Evolutionary conservation across 1,140 invertebrate species (phyloP), one percentile per base, ranked within the genome.

Genomic region (Zaprionus ornatus): DNA sequence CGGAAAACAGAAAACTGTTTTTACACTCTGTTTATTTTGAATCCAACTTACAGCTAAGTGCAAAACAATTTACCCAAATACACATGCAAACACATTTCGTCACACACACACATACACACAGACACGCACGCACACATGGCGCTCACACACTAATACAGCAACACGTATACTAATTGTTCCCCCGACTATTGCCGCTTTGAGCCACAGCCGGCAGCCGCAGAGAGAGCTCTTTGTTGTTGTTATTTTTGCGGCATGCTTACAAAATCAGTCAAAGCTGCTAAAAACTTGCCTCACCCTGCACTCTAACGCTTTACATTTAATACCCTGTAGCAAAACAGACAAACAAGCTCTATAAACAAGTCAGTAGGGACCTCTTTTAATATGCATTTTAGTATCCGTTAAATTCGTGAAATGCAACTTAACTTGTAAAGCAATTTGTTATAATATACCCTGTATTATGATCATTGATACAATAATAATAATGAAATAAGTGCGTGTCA

Each of bases 11-110:
- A 65, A 83, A 86, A 74, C 72, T 54, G 76, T 72, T 80, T 88
- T 82, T 73, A 64, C 85, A 69, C 81, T 79, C 77, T 80, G 79
- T 84, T 87, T 87, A 88, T 87, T 90, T 81, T 75, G 66, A 74
- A 70, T 66, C 66, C 85, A 90, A 88, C 85, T 88, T 90, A 85
- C 76, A 85, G 85, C 85, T 90, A 88, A 88, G 85, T 88, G 85
- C 86, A 88, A 88, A 88, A 90, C 85, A 90, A 90, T 88, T 90
- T 88, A 90, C 85, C 85, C 73, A 88, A 88, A 84, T 85, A 74
- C 74, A 61, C 77, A 50, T 35, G 45, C 73, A 79, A 48, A 48
- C 68, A 60, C 74, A 52, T 70, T 54, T 54, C 29, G 35, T 35
- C 32, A 62, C 48, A 32, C 67, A 50, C 45, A 57, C 64, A 64